Evolutionary conservation across 1,140 invertebrate genomes (phyloP), one percentile per base, ranked within the genome.

Genomic region (Drosophila repleta): DNA sequence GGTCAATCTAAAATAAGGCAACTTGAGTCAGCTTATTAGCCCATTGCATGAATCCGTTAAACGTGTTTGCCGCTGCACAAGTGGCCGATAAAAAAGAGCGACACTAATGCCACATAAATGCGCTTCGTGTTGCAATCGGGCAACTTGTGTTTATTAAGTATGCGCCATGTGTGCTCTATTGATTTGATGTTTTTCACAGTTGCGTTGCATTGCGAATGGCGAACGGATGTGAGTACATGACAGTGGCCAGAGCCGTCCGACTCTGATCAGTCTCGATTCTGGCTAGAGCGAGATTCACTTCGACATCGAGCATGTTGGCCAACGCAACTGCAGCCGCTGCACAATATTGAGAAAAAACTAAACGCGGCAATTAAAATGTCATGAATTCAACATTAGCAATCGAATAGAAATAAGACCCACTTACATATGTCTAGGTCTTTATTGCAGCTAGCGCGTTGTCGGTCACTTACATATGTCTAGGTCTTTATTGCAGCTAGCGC

Each of bases 41-140:
- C 46, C 41, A 32, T 58, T 41, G 46, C 52, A 15, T 35, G 13
- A 20, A 26, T 8, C 24, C 4, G 21, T 32, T 29, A 63, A 63
- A 63, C 61, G 46, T 78, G 18, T 58, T 17, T 72, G 67, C 37
- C 60, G 65, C 60, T 64, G 48, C 52, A 80, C 76, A 69, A 55
- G 63, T 73, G 60, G 73, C 68, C 63, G 76, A 81, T 81, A 81
- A 73, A 76, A 81, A 75, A 64, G 41, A 75, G 48, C 78, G 73
- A 81, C 78, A 81, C 58, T 81, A 81, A 81, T 81, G 78, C 77
- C 78, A 56, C 78, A 80, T 76, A 76, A 80, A 81, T 80, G 78
- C 79, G 73, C 73, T 49, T 80, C 73, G 76, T 81, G 78, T 81
- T 77, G 78, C 78, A 81, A 81, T 81, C 67, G 73, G 39, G 41